phyloP scores from a whole-genome alignment of 2,888 invertebrate genomes.

The Anoplius nigerrimus region DNA sequence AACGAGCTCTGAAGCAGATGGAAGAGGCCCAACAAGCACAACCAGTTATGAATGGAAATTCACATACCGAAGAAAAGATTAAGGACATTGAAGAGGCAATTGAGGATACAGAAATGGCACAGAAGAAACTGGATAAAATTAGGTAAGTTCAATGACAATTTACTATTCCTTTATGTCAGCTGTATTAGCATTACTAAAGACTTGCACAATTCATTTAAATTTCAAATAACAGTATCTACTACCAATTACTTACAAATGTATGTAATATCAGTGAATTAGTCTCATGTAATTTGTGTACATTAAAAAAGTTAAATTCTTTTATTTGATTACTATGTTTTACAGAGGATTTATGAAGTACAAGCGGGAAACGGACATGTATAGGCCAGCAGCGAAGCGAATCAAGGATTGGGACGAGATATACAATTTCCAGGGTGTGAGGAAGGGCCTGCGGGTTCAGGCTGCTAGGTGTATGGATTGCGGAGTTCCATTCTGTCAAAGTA shows the following conservation, averaged over 20 bases:
- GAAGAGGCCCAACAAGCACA: constrained; percentile 73
- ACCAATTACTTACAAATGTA: no score
- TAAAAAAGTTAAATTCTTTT: no score
- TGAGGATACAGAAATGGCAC: constrained; percentile 85
- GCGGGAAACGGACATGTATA: constrained; percentile 90
- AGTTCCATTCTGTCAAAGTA: constrained; percentile 97
- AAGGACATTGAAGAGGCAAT: constrained; percentile 94
- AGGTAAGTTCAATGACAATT: no score
- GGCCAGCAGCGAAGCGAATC: constrained; percentile 88
- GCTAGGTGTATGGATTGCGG: constrained; percentile 99
- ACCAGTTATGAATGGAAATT: constrained; percentile 72
- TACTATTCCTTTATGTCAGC: neutral
- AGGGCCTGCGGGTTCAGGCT: constrained; percentile 92
- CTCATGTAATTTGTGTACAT: no score
- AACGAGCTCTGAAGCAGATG: constrained; percentile 87
- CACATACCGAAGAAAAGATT: constrained; percentile 75
- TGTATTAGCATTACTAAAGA: neutral
- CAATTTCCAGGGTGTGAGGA: constrained; percentile 89
- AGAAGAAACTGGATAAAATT: constrained; percentile 87
- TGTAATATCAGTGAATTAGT: no score
- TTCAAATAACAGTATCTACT: no score
- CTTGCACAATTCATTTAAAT: neutral
- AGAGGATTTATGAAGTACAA: constrained; percentile 98
- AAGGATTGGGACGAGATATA: constrained; percentile 99
- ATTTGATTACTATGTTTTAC: constrained; percentile 39